Percentiles rank a stretch among this genome's conserved stretches.
These are phyloP conservation scores for Zonotrichia albicollis DNA, from an alignment of 2,797 vertebrate species.

Conservation along the genomic window DNA sequence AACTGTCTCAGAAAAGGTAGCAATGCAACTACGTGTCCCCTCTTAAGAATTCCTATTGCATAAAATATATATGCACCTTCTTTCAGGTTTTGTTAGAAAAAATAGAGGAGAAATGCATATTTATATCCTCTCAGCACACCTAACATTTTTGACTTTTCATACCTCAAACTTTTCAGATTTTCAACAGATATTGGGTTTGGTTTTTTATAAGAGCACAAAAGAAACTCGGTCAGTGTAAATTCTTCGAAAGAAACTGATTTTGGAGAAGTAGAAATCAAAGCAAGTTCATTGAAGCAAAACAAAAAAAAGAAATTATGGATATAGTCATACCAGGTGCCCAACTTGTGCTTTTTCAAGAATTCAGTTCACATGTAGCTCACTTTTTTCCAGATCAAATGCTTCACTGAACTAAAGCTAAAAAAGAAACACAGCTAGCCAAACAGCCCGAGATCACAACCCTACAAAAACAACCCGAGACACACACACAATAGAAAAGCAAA, in stretches of 20 bases:
- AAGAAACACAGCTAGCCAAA: conserved; percentile 48
- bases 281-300: background rate
- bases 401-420: background rate
- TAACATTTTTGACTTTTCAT: background rate
- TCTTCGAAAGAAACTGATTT: background rate
- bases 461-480: conserved; percentile 40
- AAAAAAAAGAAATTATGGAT: background rate
- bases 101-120: rapidly evolving
- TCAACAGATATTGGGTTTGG: rapidly evolving
- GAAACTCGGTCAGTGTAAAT: background rate
- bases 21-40: rapidly evolving
- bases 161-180: background rate
- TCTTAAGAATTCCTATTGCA: background rate
- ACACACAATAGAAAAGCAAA: conserved; percentile 56
- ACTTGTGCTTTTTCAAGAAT: background rate
- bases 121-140: background rate
- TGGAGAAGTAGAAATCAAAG: background rate
- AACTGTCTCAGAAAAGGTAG: background rate
- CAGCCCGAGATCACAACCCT: conserved; percentile 42
- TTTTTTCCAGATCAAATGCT: conserved; percentile 57
- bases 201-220: background rate
- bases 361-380: background rate
- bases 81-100: background rate
- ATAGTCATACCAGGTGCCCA: background rate
- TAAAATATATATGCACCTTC: background rate